Base-by-base conservation (phyloP, 2,797 vertebrate genomes). In the Pterois miles region DNA sequence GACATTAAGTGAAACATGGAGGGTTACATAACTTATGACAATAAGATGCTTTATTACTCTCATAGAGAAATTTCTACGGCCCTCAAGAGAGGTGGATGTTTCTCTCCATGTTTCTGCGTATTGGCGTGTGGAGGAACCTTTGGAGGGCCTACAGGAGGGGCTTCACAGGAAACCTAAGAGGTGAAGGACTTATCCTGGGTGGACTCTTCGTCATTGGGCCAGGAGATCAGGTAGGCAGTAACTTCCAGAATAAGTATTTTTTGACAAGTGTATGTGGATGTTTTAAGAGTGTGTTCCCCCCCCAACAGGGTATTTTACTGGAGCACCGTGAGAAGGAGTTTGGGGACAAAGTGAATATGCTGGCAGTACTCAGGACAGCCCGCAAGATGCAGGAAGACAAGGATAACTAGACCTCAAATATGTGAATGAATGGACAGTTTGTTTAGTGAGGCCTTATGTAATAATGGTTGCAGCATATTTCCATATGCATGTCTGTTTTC, bases 251-350 rank as follows among this genome's bases (percentile, higher is more conserved):
- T 48, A 16, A 20, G 12, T 31, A 36, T 20, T 31, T 52, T 54
- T 10, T 33, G 0, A 52, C 8, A 53, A 20, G 7, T 56, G 10
- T 56, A 20, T 57, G 3, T 65, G n/a, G 8, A 33, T 40, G n/a
- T 58, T 81, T 64, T 64, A 18, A 58, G 12, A 23, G 53, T 62
- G 20, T 66, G 18, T 14, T 2, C 3, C 1, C 22, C 18, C 22
- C 16, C 23, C 23, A 20, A 0, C 82, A 99, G 98, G 97, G 98
- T 53, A 82, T 99, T 92, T 93, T 99, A 50, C 91, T 99, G 52
- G 98, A 99, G 81, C 98, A 99, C 88, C 94, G 96, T 22, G 98
- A 99, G 88, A 98, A 95, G 78, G 97, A 99, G 91, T 99, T 99
- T 94, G 98, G 98, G 88, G 96, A 98, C 78, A 91, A 96, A 92